Base-by-base conservation (phyloP, 2,888 invertebrate species). In the Trichacis sp. region DNA sequence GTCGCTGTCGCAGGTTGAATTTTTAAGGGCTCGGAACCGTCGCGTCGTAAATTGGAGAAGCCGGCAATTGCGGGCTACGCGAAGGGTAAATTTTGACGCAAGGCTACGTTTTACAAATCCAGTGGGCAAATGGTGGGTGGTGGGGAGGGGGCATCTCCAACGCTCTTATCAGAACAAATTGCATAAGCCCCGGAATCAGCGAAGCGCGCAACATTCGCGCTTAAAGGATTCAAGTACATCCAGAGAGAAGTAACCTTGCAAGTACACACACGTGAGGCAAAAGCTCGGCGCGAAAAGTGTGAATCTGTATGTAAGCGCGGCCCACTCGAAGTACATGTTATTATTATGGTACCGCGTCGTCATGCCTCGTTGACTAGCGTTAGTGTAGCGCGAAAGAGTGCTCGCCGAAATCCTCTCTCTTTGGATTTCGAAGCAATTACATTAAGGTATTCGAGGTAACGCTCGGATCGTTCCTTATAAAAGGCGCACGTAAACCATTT, bases 361-460 rank as follows among this genome's bases (percentile, higher is more conserved):
- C 61, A 55, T 50, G 55, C 61, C 55, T 61, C 55, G 61, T 61
- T 55, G 54, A 54, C 20, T 55, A 46, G 50, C 55, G 38, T 61
- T 61, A 46, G 36, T 55, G 61, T 40, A 47, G 24, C 17, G 47
- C 51, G 43, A 56, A 62, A 62, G 47, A 51, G 52, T 52, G 48
- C 48, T 56, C 56, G 17, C 43, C 30, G 56, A 52, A 51, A n/a
- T n/a, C 3, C 8, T 63, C 55, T 63, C 57, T 48, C 57, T 24
- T 47, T 53, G 53, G 56, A 62, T 56, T 63, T 49, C 24, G 45
- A 52, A 53, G 57, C 57, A 54, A 61, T 61, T 61, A 53, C 54
- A 61, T 61, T 61, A 57, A 60, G 56, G 45, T 40, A 62, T 52
- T 48, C 47, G 17, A 19, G 45, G 40, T 12, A 36, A 55, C 43